These are phyloP conservation scores for Yponomeuta plumbellus DNA, from an alignment of 2,888 invertebrate genomes.

Conservation along the genomic window DNA sequence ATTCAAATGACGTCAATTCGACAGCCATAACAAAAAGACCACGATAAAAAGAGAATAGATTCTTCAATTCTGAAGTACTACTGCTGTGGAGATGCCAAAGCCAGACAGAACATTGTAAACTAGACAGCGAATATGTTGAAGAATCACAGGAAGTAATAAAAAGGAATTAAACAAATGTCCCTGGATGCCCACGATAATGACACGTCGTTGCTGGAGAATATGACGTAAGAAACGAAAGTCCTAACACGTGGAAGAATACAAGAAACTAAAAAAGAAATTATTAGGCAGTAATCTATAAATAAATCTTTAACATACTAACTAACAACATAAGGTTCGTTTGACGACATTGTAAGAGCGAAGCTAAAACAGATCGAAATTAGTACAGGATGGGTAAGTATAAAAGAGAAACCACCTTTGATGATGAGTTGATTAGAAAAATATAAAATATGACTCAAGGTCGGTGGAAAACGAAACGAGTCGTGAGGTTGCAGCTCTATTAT, in stretches of 20 bases:
- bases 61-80: not conserved
- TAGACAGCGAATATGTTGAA: not conserved
- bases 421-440: no score
- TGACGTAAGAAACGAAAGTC: not conserved
- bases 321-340: no score
- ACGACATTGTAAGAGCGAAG: no score
- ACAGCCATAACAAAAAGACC: not conserved
- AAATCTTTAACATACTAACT: no score
- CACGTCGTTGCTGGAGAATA: not conserved
- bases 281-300: no score
- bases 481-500: not conserved
- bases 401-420: no score
- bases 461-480: constrained; percentile 7
- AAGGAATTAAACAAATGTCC: not conserved
- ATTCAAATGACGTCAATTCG: no score
- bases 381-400: no score
- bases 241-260: not conserved
- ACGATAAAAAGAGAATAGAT: no score
- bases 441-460: constrained; percentile 11
- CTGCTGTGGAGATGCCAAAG: not conserved
- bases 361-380: no score
- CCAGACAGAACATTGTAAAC: not conserved
- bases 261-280: not conserved
- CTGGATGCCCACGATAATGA: not conserved
- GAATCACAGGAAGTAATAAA: not conserved